Evolutionary conservation across 2,888 invertebrate species (phyloP), one percentile per base, ranked within the genome.

Genomic region (Hetaerina titia): DNA sequence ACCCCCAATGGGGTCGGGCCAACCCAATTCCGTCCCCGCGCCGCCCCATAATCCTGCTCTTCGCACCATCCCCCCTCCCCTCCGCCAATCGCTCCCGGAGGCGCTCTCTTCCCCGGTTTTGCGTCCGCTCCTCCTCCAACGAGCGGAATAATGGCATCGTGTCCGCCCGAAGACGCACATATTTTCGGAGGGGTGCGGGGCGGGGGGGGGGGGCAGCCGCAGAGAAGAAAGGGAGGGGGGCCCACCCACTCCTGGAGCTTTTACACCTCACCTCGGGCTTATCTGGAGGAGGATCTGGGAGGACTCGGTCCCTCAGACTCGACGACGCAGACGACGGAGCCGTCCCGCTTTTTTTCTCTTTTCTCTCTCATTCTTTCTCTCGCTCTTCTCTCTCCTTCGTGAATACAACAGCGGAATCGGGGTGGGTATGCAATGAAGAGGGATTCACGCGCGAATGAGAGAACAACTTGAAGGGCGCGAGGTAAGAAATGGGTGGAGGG

Each of bases 121-220:
- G 81, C 31, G 81, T 15, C 81, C 31, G 31, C 81, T 15, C 81
- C 31, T 60, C 45, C 19, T 81, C 31, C 81, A 81, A 31, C 81
- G 81, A 81, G 81, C 31, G 81, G 81, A 81, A 81, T 81, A 81
- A 81, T 31, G 31, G 81, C 81, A 81, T 81, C 31, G 81, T 22
- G 81, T 81, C 81, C 81, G 81, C 81, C 81, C 31, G 81, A 81
- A 81, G 81, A 22, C 81, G 81, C 81, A 81, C 81, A 81, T 81
- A 81, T 81, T 81, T 31, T 81, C 81, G 81, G 81, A 11, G 81
- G 13, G 31, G 81, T 4, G 81, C 7, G 31, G 69, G 69, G 22
- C n/a, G n/a, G 5, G 81, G 45, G 69, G 22, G 69, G n/a, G 5
- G 81, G 45, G 4, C 45, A 45, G 4, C 81, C 81, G 81, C 31